Base-by-base conservation (phyloP, 2,113 vertebrate genomes). In the Rostratula benghalensis region DNA sequence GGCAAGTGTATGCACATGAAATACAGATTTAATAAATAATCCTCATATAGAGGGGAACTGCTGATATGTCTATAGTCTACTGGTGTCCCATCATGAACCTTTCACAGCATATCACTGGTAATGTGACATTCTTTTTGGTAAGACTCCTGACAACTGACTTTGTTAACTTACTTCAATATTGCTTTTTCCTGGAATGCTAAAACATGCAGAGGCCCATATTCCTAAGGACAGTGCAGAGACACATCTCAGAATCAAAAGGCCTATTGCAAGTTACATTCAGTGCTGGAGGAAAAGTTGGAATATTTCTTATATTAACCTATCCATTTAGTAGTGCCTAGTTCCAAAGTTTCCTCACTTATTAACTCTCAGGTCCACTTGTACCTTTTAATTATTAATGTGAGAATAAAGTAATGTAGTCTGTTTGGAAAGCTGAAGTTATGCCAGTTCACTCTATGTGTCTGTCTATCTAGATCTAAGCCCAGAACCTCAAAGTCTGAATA, bases 21-120 rank as follows among this genome's bases (percentile, higher is more conserved):
- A 97, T 97, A 95, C 70, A 89, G 94, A 86, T 95, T 97, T 95
- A 96, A 95, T 96, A 96, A 97, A 93, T 94, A 93, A 69, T 90
- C 39, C 17, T 74, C 39, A 35, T 39, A 76, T 65, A 60, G 21
- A 91, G 30, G 59, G 77, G 79, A 89, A 41, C 30, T 5, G 8
- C 25, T 84, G 37, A 27, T 81, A 10, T 61, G 20, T 65, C 8
- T 43, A 25, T 35, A 90, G 23, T 4, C 28, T 79, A 21, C 53
- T 61, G 20, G 31, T 90, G 23, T 67, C 89, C 79, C 8, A 1
- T 69, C 60, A 31, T 20, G 35, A 56, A 75, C 43, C 11, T 88
- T 80, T 53, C 73, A 65, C 15, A 30, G 71, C 43, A 8, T 7
- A 7, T 54, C 25, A 74, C 24, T 67, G 50, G 25, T 56, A 59